phyloP scores from a whole-genome alignment of 2,113 vertebrate species.

The Arizona elegans region DNA sequence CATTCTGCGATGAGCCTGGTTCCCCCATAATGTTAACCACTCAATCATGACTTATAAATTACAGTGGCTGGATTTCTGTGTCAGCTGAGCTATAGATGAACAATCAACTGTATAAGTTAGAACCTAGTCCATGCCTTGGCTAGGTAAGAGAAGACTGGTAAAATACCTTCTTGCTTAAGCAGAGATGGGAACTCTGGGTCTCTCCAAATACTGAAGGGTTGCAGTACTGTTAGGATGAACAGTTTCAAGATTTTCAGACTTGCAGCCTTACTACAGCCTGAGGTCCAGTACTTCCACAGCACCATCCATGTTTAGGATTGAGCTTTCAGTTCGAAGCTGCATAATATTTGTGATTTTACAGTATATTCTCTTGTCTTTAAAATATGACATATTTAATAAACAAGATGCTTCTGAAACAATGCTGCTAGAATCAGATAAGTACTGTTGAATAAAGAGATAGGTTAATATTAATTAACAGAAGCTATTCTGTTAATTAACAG shows the following conservation, averaged over 20 bases:
- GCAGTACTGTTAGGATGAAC: not conserved
- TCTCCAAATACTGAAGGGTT: not conserved
- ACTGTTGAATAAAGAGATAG: not conserved
- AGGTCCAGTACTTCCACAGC: not conserved
- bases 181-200: not conserved
- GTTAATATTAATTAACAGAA: not conserved
- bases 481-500: no score
- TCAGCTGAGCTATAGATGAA: not conserved
- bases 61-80: not conserved
- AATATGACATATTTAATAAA: not conserved
- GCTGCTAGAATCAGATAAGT: not conserved
- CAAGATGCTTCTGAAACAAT: not conserved
- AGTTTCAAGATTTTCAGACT: not conserved
- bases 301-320: not conserved
- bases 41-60: not conserved
- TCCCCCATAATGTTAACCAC: not conserved
- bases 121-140: not conserved
- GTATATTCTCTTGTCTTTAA: not conserved
- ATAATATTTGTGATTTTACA: not conserved
- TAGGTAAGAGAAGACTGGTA: not conserved
- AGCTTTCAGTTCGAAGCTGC: not conserved
- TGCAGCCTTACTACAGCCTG: not conserved
- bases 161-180: not conserved
- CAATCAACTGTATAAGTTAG: not conserved
- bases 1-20: not conserved